These are phyloP conservation scores for Potorous gilbertii DNA, from an alignment of 2,797 vertebrate species.

Conservation along the genomic window DNA sequence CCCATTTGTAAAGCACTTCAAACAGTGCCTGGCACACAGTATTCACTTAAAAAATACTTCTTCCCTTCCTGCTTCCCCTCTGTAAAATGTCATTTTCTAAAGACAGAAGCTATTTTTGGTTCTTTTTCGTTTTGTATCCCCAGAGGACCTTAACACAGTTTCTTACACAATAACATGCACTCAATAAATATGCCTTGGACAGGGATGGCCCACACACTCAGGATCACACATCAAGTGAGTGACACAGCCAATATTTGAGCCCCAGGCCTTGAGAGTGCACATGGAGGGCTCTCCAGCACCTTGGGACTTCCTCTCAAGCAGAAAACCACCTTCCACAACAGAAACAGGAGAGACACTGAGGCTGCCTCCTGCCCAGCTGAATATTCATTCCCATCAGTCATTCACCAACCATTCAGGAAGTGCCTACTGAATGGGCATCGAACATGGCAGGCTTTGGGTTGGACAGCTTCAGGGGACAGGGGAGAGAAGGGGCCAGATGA, in stretches of 20 bases:
- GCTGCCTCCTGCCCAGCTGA: not conserved
- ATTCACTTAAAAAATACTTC: rapidly evolving
- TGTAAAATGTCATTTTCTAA: rapidly evolving
- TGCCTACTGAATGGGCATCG: not conserved
- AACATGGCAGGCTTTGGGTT: not conserved
- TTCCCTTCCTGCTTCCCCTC: not conserved
- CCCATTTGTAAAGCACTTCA: rapidly evolving
- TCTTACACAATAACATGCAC: not conserved
- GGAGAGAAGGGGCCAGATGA: not conserved
- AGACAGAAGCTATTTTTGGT: not conserved
- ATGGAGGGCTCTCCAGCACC: not conserved
- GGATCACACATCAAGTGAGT: not conserved
- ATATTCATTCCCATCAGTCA: not conserved
- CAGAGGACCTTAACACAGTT: not conserved
- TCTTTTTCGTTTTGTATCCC: not conserved
- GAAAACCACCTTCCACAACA: no score
- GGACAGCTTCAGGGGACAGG: not conserved
- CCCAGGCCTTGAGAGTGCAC: not conserved
- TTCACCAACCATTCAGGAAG: not conserved
- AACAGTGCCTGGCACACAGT: rapidly evolving
- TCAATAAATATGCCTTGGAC: not conserved
- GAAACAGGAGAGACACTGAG: not conserved
- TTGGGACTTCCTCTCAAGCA: not conserved
- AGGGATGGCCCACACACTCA: not conserved
- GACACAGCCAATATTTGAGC: not conserved